Evolutionary conservation across 2,113 vertebrate species (phyloP).

Genomic region (Sander vitreus): DNA sequence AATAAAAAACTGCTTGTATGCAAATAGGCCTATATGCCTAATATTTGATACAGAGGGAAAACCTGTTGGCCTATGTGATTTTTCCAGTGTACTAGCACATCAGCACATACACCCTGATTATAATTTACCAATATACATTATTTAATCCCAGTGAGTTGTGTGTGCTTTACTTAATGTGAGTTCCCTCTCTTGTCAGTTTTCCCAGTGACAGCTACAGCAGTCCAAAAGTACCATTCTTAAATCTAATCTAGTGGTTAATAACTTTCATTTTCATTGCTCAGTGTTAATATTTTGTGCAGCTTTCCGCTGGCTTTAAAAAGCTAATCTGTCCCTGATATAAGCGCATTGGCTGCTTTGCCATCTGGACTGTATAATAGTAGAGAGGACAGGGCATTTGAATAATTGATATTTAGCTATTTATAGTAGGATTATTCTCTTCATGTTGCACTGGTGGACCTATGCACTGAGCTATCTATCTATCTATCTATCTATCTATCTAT

Average conservation of each 20-base stretch:
- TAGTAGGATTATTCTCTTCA: constrained; percentile 79
- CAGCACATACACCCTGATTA: constrained; percentile 15
- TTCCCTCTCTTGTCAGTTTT: constrained; percentile 13
- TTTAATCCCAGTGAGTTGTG: constrained; percentile 19
- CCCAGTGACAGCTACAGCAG: constrained; percentile 29
- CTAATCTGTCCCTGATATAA: constrained; percentile 82
- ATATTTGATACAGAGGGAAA: neutral
- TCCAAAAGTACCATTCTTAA: constrained; percentile 46
- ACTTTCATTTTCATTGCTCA: constrained; percentile 69
- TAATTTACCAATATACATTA: constrained; percentile 11
- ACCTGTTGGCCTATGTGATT: neutral
- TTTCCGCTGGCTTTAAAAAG: constrained; percentile 79
- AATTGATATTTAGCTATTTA: constrained; percentile 84
- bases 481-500: constrained; percentile 35
- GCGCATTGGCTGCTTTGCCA: constrained; percentile 77
- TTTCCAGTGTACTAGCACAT: neutral
- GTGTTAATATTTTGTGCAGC: constrained; percentile 69
- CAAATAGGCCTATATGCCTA: neutral
- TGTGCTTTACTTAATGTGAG: neutral
- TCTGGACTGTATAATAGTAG: constrained; percentile 80
- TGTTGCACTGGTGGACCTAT: constrained; percentile 59
- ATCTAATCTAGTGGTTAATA: constrained; percentile 71
- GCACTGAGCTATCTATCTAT: constrained; percentile 34
- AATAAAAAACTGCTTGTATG: neutral
- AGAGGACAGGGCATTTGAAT: constrained; percentile 79